Conservation (phyloP, 1,140 invertebrate species). For the Zophobas morio region DNA sequence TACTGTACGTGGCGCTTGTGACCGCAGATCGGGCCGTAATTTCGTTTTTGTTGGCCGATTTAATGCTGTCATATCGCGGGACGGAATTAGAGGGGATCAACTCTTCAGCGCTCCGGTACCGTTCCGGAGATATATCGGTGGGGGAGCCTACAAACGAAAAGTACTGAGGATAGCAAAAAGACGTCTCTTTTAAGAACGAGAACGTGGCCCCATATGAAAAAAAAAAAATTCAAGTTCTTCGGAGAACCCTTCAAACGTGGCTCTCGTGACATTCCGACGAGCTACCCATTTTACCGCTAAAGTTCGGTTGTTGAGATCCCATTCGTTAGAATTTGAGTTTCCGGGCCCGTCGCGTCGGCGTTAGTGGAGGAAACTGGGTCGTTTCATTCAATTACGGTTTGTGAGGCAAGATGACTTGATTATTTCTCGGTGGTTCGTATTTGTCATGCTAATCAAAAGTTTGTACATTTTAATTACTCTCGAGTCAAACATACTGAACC, state of each 20-base stretch:
- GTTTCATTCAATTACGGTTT: conserved; percentile 39
- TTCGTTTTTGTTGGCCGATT: conserved; percentile 46
- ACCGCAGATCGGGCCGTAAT: conserved; percentile 45
- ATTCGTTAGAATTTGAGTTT: conserved; percentile 18
- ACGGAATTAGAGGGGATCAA: conserved; percentile 14
- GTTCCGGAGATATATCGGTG: no score
- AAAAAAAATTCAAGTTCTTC: no score
- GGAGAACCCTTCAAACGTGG: no score
- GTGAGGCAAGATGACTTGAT: conserved; percentile 38
- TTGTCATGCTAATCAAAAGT: conserved; percentile 48
- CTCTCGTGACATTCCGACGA: no score
- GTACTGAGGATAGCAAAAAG: no score
- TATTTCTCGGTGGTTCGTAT: conserved; percentile 41
- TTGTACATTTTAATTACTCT: conserved; percentile 47
- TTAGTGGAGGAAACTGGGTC: conserved; percentile 19
- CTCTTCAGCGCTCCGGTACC: conserved; percentile 8
- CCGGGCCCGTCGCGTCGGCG: conserved; percentile 18
- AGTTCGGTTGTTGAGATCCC: not conserved
- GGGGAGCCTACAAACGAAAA: no score
- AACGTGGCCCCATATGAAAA: no score
- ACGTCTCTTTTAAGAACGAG: no score
- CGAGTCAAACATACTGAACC: conserved; percentile 19
- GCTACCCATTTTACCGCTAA: not conserved
- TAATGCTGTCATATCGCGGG: conserved; percentile 45
- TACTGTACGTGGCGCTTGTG: conserved; percentile 45